phyloP scores from a whole-genome alignment of 2,888 invertebrate species.

The Caradrina clavipalpis region DNA sequence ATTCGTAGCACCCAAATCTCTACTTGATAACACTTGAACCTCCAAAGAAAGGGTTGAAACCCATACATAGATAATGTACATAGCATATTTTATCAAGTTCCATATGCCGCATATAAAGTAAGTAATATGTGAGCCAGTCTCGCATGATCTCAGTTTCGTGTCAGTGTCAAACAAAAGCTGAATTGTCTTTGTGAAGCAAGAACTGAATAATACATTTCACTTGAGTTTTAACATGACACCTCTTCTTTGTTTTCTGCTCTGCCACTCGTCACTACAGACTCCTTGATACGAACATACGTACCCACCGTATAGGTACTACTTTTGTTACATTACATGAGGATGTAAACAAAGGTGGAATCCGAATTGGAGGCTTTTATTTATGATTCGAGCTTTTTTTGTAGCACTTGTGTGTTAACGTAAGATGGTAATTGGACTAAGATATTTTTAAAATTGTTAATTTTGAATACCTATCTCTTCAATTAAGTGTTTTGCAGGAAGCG shows the following conservation, averaged over 20 bases:
- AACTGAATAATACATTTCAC: conserved; percentile 84
- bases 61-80: conserved; percentile 42
- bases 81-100: conserved; percentile 61
- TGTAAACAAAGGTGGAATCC: conserved; percentile 17
- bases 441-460: too few species aligned
- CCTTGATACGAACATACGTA: conserved; percentile 51
- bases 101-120: conserved; percentile 61
- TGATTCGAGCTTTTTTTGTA: too few species aligned
- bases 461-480: too few species aligned
- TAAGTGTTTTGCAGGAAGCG: too few species aligned
- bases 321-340: conserved; percentile 19
- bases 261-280: conserved; percentile 67
- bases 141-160: conserved; percentile 71
- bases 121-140: conserved; percentile 65
- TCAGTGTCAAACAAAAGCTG: conserved; percentile 75
- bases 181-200: conserved; percentile 75
- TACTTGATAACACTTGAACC: conserved; percentile 30
- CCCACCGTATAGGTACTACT: conserved; percentile 10
- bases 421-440: too few species aligned
- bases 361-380: not conserved
- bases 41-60: conserved; percentile 26
- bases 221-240: conserved; percentile 83
- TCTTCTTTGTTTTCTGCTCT: conserved; percentile 77
- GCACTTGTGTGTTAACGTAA: too few species aligned
- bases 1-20: conserved; percentile 14